phyloP scores from a whole-genome alignment of 2,888 invertebrate genomes.

The Mayetiola destructor region DNA sequence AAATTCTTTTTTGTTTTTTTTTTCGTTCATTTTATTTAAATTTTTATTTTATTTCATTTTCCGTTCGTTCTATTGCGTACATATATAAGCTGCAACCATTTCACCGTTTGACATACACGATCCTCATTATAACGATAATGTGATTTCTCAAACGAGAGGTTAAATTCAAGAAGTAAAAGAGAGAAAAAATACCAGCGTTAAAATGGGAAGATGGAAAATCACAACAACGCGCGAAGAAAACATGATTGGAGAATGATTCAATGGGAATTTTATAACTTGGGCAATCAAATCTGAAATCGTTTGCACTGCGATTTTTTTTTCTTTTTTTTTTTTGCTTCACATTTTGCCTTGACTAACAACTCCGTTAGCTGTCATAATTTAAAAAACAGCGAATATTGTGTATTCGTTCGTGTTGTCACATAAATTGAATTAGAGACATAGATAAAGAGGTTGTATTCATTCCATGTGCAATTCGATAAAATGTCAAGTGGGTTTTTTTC shows the following conservation, averaged over 20 bases:
- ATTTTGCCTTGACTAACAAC: background rate
- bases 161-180: no score
- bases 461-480: conserved; percentile 5
- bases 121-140: conserved; percentile 7
- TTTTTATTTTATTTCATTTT: conserved; percentile 3
- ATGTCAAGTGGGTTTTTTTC: background rate
- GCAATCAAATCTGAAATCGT: conserved; percentile 9
- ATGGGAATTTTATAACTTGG: conserved; percentile 1
- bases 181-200: no score
- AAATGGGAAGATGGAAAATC: no score
- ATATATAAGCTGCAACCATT: background rate
- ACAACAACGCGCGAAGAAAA: conserved; percentile 8
- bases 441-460: background rate
- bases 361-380: background rate
- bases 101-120: background rate
- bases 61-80: background rate
- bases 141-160: conserved; percentile 8
- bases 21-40: conserved; percentile 8
- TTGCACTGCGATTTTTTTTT: background rate
- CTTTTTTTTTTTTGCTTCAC: background rate
- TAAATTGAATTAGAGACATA: conserved; percentile 12
- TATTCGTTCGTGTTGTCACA: conserved; percentile 6
- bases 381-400: background rate
- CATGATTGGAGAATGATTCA: background rate
- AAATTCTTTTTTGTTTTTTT: conserved; percentile 3